These are phyloP conservation scores for Bombus impatiens DNA, from an alignment of 1,140 invertebrate species.

Conservation along the genomic window DNA sequence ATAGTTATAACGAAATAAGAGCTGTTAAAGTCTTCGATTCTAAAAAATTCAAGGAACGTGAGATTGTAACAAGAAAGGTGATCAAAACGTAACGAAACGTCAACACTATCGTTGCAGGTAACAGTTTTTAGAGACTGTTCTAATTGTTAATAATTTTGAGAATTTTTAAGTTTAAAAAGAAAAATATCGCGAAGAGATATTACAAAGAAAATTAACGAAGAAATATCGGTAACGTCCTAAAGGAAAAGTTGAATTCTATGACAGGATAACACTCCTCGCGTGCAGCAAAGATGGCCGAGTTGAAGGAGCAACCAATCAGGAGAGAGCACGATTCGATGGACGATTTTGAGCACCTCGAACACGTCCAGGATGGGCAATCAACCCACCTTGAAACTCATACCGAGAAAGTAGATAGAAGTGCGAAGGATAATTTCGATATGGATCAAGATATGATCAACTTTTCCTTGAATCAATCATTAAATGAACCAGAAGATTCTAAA, in stretches of 20 bases:
- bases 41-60: neutral
- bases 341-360: constrained; percentile 88
- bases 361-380: constrained; percentile 69
- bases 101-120: neutral
- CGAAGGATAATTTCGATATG: constrained; percentile 35
- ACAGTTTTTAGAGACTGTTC: neutral
- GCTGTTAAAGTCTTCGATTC: neutral
- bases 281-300: constrained; percentile 45
- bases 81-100: neutral
- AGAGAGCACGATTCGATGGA: constrained; percentile 87
- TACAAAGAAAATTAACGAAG: neutral
- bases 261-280: constrained; percentile 47
- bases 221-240: neutral
- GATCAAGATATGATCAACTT: constrained; percentile 43
- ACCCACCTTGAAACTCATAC: constrained; percentile 29
- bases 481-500: neutral
- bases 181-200: neutral
- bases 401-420: neutral
- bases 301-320: constrained; percentile 74
- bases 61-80: constrained; percentile 1
- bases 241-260: constrained; percentile 42
- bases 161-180: neutral
- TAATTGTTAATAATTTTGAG: neutral
- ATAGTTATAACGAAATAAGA: neutral
- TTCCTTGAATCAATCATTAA: neutral